A percentile compares a stretch with the other conserved stretches of the same genome.
These are phyloP conservation scores for Lithophane leautieri DNA, from an alignment of 2,888 invertebrate species.

Conservation along the genomic window DNA sequence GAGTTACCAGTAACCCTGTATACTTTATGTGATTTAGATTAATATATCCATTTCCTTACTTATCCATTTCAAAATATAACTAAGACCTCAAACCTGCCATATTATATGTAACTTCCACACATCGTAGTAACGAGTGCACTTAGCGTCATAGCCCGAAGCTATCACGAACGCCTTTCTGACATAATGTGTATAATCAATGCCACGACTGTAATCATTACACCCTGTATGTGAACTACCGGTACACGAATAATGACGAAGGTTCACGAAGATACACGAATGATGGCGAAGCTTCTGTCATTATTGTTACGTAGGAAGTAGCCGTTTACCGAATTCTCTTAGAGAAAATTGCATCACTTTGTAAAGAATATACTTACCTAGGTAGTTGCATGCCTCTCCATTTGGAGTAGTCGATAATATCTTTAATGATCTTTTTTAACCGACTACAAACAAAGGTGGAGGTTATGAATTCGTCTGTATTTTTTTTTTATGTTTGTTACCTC, in stretches of 20 bases:
- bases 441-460: too few species aligned
- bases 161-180: constrained; percentile 38
- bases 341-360: neutral
- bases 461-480: too few species aligned
- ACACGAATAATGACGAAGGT: constrained; percentile 17
- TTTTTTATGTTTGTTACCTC: too few species aligned
- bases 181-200: constrained; percentile 42
- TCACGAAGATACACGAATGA: constrained; percentile 24
- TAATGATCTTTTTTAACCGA: too few species aligned
- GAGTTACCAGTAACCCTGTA: too few species aligned
- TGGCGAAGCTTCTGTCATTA: neutral
- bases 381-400: neutral
- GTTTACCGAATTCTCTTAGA: constrained; percentile 18
- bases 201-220: constrained; percentile 24
- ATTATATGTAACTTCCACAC: neutral
- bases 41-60: neutral
- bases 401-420: too few species aligned
- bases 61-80: neutral
- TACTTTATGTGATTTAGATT: neutral
- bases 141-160: constrained; percentile 22
- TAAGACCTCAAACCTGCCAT: neutral
- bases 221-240: constrained; percentile 44
- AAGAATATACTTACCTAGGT: neutral
- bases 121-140: constrained; percentile 8
- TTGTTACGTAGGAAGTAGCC: neutral